phyloP scores from a whole-genome alignment of 2,888 invertebrate species.

The Arge pagana region DNA sequence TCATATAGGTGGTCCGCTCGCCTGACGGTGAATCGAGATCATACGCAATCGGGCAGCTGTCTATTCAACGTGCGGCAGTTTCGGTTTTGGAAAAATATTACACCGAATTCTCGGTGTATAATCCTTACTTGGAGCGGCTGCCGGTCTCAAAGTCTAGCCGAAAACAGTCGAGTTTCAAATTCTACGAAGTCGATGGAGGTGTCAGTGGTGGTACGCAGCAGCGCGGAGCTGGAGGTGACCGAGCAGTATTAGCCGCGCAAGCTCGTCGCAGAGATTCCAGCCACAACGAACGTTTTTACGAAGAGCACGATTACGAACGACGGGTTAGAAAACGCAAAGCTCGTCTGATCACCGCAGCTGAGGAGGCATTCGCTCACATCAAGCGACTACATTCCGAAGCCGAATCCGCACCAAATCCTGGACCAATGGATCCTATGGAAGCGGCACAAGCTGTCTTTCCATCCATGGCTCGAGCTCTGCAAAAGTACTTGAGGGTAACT shows the following conservation, averaged over 20 bases:
- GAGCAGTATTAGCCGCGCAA: conserved; percentile 64
- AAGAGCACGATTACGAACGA: conserved; percentile 95
- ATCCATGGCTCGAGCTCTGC: conserved; percentile 92
- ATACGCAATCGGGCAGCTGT: conserved; percentile 87
- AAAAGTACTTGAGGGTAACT: conserved; percentile 94
- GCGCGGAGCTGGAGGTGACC: conserved; percentile 57
- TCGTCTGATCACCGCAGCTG: conserved; percentile 88
- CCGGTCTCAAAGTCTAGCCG: conserved; percentile 83
- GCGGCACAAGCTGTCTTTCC: conserved; percentile 98
- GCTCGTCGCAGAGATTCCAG: conserved; percentile 86
- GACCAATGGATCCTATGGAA: conserved; percentile 89
- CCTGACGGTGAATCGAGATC: conserved; percentile 93
- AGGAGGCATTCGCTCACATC: conserved; percentile 98
- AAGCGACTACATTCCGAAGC: conserved; percentile 76
- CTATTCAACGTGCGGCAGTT: conserved; percentile 93
- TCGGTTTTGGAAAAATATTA: conserved; percentile 95
- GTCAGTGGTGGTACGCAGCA: conserved; percentile 71
- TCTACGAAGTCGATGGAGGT: conserved; percentile 92
- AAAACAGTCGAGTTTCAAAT: conserved; percentile 87
- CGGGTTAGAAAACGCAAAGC: conserved; percentile 90
- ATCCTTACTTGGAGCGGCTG: conserved; percentile 91
- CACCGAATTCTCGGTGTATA: conserved; percentile 94
- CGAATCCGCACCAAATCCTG: conserved; percentile 69
- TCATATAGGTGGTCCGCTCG: conserved; percentile 75
- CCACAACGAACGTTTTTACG: conserved; percentile 97